Evolutionary conservation across 2,888 invertebrate species (phyloP).

Genomic region (Sarcophaga subvicina): DNA sequence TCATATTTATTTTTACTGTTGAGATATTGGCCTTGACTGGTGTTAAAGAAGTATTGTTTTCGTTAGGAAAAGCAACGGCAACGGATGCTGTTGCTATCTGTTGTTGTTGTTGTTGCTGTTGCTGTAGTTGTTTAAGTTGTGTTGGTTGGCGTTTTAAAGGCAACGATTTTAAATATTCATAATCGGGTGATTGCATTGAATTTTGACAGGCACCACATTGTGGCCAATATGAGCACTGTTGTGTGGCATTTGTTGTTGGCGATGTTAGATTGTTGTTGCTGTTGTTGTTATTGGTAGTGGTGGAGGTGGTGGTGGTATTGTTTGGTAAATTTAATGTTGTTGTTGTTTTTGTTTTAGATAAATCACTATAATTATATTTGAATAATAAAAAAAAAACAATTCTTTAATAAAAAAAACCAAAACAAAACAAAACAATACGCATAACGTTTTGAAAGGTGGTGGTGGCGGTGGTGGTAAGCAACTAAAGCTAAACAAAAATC

Average conservation of each 20-base stretch:
- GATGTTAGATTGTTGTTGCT: slow-evolving; percentile 23
- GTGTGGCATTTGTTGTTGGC: slow-evolving; percentile 41
- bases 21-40: slow-evolving; percentile 54
- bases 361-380: slow-evolving; percentile 51
- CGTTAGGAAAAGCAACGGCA: no score
- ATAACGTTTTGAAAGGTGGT: background rate
- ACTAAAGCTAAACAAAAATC: background rate
- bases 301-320: slow-evolving; percentile 46
- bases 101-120: background rate
- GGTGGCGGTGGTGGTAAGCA: background rate
- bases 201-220: slow-evolving; percentile 76
- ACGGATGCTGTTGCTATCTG: background rate
- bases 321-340: slow-evolving; percentile 57
- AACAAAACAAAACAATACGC: background rate
- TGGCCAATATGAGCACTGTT: slow-evolving; percentile 85
- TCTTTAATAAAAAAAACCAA: slow-evolving; percentile 20
- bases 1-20: slow-evolving; percentile 73
- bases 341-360: slow-evolving; percentile 59
- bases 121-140: slow-evolving; percentile 20
- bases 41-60: slow-evolving; percentile 13
- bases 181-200: slow-evolving; percentile 47
- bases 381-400: slow-evolving; percentile 38
- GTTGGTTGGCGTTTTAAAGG: slow-evolving; percentile 47
- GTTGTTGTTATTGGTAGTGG: slow-evolving; percentile 27
- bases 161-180: slow-evolving; percentile 63